Percentiles rank a stretch among this genome's conserved stretches.
Evolutionary conservation across 1,140 invertebrate genomes (phyloP).

Genomic region (Whitmania pigra): DNA sequence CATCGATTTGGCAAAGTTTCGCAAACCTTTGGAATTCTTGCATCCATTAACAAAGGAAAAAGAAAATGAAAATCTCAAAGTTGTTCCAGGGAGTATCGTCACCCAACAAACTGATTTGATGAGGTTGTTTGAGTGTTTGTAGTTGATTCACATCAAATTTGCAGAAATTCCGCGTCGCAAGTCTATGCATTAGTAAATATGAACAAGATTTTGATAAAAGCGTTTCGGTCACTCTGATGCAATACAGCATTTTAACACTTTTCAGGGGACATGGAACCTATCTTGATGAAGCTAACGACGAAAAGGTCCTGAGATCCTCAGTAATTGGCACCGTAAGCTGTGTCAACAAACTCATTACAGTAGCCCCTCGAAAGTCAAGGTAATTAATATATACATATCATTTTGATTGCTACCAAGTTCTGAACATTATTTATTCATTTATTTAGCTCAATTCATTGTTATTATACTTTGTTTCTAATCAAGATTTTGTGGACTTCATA

Average conservation of each 20-base stretch:
- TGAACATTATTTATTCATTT: background rate
- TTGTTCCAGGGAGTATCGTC: too few species aligned
- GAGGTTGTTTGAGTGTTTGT: too few species aligned
- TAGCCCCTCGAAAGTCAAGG: constrained; percentile 74
- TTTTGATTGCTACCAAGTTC: background rate
- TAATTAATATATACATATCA: constrained; percentile 27
- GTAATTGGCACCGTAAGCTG: constrained; percentile 83
- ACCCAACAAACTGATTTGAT: too few species aligned
- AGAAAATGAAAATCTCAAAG: too few species aligned
- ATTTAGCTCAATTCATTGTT: too few species aligned
- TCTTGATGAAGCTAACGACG: constrained; percentile 47
- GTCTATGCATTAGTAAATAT: too few species aligned
- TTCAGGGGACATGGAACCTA: constrained; percentile 91
- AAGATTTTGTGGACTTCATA: background rate
- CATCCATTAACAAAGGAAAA: too few species aligned
- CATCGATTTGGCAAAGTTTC: too few species aligned
- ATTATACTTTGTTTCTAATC: background rate
- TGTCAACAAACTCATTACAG: constrained; percentile 85
- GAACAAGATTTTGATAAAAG: too few species aligned
- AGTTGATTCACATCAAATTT: too few species aligned
- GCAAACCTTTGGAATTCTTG: too few species aligned
- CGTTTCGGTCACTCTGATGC: background rate
- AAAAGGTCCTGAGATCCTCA: constrained; percentile 69
- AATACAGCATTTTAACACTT: constrained; percentile 13
- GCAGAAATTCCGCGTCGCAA: too few species aligned